These are phyloP conservation scores for Gambelia wislizenii DNA, from an alignment of 2,797 vertebrate species.

Conservation along the genomic window DNA sequence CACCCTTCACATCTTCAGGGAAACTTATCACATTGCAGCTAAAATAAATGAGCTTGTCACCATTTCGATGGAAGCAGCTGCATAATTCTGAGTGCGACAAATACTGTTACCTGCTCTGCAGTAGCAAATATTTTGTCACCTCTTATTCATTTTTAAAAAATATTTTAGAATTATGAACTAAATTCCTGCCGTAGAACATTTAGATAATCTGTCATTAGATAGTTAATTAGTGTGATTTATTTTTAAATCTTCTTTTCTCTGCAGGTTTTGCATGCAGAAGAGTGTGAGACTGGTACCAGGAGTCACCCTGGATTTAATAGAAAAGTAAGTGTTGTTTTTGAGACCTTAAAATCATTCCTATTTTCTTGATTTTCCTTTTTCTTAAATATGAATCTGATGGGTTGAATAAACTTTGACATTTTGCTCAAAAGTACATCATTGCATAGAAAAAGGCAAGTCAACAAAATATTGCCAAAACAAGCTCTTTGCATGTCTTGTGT, in stretches of 20 bases:
- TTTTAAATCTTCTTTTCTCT: conserved; percentile 47
- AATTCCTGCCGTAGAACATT: background rate
- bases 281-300: conserved; percentile 96
- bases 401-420: background rate
- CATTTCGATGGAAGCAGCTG: conserved; percentile 18
- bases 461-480: no score
- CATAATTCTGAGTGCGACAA: conserved; percentile 37
- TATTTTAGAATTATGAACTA: conserved; percentile 24
- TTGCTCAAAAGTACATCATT: background rate
- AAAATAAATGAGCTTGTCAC: conserved; percentile 14
- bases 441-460: no score
- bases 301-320: conserved; percentile 97
- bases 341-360: background rate
- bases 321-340: conserved; percentile 88
- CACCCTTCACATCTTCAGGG: background rate
- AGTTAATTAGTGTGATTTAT: conserved; percentile 40
- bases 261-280: conserved; percentile 99
- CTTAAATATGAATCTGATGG: background rate
- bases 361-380: background rate
- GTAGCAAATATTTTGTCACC: conserved; percentile 21
- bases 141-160: conserved; percentile 14
- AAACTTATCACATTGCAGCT: conserved; percentile 53
- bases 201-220: conserved; percentile 11
- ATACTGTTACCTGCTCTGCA: background rate
- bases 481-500: no score